These are phyloP conservation scores for Rhinophrynus dorsalis DNA, from an alignment of 2,797 vertebrate species.

Conservation along the genomic window DNA sequence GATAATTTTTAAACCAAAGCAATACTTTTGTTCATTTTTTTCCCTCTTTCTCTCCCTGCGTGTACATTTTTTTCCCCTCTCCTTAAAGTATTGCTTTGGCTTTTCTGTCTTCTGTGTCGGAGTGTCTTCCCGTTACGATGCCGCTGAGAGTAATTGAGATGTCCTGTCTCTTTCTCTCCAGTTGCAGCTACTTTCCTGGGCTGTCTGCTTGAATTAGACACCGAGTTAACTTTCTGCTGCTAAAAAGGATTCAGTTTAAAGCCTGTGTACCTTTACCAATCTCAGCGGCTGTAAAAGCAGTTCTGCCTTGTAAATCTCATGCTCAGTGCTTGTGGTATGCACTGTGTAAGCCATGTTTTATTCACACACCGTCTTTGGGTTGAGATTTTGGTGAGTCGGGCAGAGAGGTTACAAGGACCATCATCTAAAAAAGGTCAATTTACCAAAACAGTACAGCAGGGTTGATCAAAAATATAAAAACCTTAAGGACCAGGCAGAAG, in stretches of 20 bases:
- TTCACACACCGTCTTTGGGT: neutral
- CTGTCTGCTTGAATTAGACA: slow-evolving; percentile 83
- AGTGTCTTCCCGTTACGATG: slow-evolving; percentile 68
- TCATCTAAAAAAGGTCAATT: no score
- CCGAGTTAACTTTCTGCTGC: slow-evolving; percentile 74
- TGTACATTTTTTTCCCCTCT: slow-evolving; percentile 23
- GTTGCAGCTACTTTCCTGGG: slow-evolving; percentile 74
- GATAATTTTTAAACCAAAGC: slow-evolving; percentile 37
- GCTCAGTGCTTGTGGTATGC: slow-evolving; percentile 59
- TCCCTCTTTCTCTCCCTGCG: neutral
- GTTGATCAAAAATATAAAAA: no score
- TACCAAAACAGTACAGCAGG: no score
- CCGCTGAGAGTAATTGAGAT: slow-evolving; percentile 82
- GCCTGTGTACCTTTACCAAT: slow-evolving; percentile 74
- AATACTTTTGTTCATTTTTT: slow-evolving; percentile 21
- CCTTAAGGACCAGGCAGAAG: no score
- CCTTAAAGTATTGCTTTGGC: slow-evolving; percentile 4
- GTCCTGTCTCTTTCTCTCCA: slow-evolving; percentile 70
- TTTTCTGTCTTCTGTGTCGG: slow-evolving; percentile 28
- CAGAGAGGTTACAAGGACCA: no score
- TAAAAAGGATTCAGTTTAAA: slow-evolving; percentile 75
- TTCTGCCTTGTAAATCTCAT: slow-evolving; percentile 78
- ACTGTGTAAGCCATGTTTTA: neutral
- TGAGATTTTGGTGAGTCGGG: no score
- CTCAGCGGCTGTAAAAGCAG: slow-evolving; percentile 77